These are phyloP conservation scores for Crossaster papposus DNA, from an alignment of 53 echinoderm and acorn worm genomes.

Conservation along the genomic window DNA sequence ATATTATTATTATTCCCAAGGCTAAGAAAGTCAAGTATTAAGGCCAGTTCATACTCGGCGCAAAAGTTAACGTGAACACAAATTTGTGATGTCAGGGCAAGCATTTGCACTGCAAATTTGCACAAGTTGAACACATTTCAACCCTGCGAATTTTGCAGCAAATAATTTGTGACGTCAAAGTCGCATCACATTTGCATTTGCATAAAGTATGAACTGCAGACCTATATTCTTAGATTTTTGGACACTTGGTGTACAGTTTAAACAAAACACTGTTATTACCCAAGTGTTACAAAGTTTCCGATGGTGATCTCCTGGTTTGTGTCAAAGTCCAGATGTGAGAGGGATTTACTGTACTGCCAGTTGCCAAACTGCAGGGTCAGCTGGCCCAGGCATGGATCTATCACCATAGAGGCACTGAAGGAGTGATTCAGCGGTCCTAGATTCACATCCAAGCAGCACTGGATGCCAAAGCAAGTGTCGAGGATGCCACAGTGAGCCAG, in stretches of 20 bases:
- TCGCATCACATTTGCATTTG: too few species aligned
- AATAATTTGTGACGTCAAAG: too few species aligned
- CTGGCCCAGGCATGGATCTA: constrained; percentile 53
- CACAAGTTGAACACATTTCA: too few species aligned
- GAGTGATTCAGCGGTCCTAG: constrained; percentile 32
- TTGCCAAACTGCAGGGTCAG: constrained; percentile 43
- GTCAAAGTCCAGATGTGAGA: constrained; percentile 44
- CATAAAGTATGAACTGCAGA: too few species aligned
- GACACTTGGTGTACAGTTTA: not conserved
- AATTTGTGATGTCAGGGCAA: too few species aligned
- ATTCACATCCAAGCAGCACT: constrained; percentile 56
- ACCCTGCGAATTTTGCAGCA: too few species aligned
- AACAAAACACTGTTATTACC: not conserved
- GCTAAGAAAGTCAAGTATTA: too few species aligned
- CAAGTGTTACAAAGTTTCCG: constrained; percentile 34
- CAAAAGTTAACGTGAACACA: too few species aligned
- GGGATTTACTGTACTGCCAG: constrained; percentile 52
- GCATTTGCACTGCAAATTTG: too few species aligned
- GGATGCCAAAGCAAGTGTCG: constrained; percentile 42
- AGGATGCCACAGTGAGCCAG: constrained; percentile 38
- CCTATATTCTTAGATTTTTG: not conserved
- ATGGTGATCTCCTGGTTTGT: constrained; percentile 38
- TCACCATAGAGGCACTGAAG: constrained; percentile 30
- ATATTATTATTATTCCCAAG: too few species aligned
- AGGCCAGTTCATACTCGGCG: too few species aligned